Evolutionary conservation across 2,113 vertebrate species (phyloP).

Genomic region (Rhagologus leucostigma): DNA sequence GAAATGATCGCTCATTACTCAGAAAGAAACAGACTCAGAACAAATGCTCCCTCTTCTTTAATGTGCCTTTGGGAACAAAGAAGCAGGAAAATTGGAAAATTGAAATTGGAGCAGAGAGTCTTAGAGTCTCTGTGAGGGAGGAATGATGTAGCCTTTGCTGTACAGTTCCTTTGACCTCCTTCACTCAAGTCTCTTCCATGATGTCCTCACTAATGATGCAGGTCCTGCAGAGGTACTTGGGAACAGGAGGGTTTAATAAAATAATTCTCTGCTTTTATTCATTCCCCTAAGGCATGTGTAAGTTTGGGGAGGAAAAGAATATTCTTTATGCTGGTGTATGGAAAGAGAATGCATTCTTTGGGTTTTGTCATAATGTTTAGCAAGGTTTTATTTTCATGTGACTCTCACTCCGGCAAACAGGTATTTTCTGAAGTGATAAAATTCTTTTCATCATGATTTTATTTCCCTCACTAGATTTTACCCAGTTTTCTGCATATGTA

Average conservation of each 20-base stretch:
- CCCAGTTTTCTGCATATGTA: not conserved
- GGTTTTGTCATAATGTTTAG: not conserved
- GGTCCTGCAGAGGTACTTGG: not conserved
- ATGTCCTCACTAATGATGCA: not conserved
- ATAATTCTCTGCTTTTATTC: not conserved
- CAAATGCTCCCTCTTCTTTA: not conserved
- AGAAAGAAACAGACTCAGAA: not conserved
- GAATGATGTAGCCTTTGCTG: not conserved
- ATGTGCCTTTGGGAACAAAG: not conserved
- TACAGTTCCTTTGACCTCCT: not conserved
- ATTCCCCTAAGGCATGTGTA: not conserved
- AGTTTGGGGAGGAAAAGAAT: not conserved
- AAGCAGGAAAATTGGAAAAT: not conserved
- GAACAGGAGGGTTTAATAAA: not conserved
- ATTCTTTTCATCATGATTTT: not conserved
- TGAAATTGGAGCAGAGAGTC: not conserved
- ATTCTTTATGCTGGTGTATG: not conserved
- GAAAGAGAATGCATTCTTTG: not conserved
- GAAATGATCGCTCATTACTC: not conserved
- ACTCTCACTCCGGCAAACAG: not conserved
- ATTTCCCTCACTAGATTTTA: not conserved
- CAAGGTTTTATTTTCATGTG: not conserved
- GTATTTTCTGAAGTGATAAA: not conserved
- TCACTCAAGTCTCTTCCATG: not conserved
- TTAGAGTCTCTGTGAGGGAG: not conserved